phyloP scores from a whole-genome alignment of 1,140 invertebrate genomes.

The Nymphalis io region DNA sequence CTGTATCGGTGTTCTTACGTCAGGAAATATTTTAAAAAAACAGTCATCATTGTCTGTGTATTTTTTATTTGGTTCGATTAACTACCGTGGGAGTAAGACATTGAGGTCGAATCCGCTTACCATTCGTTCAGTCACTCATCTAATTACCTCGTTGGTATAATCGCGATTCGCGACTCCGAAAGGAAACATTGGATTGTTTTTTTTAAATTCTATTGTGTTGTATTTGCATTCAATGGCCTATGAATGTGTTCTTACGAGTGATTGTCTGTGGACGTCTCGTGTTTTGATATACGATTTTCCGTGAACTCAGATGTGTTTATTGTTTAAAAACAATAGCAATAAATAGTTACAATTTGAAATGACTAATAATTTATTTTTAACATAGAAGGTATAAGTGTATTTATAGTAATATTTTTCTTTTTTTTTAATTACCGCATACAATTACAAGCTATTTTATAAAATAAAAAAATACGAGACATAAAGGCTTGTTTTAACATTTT shows the following conservation, averaged over 20 bases:
- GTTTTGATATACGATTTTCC: slow-evolving; percentile 17
- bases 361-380: background rate
- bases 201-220: slow-evolving; percentile 39
- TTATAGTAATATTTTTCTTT: too few relatives aligned
- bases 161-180: slow-evolving; percentile 14
- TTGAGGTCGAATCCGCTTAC: slow-evolving; percentile 34
- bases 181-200: slow-evolving; percentile 35
- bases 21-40: background rate
- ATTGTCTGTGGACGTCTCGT: slow-evolving; percentile 33
- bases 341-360: slow-evolving; percentile 4
- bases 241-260: slow-evolving; percentile 42
- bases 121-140: slow-evolving; percentile 15
- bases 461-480: too few relatives aligned
- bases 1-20: background rate
- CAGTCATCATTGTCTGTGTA: background rate
- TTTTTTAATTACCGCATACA: too few relatives aligned
- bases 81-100: slow-evolving; percentile 31
- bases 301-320: slow-evolving; percentile 14
- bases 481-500: too few relatives aligned
- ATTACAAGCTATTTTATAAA: too few relatives aligned
- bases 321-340: slow-evolving; percentile 10
- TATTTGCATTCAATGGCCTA: slow-evolving; percentile 51
- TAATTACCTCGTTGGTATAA: slow-evolving; percentile 23
- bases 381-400: too few relatives aligned
- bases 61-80: slow-evolving; percentile 10